Conservation (phyloP, 2,888 invertebrate species). For the Dascillus cervinus region DNA sequence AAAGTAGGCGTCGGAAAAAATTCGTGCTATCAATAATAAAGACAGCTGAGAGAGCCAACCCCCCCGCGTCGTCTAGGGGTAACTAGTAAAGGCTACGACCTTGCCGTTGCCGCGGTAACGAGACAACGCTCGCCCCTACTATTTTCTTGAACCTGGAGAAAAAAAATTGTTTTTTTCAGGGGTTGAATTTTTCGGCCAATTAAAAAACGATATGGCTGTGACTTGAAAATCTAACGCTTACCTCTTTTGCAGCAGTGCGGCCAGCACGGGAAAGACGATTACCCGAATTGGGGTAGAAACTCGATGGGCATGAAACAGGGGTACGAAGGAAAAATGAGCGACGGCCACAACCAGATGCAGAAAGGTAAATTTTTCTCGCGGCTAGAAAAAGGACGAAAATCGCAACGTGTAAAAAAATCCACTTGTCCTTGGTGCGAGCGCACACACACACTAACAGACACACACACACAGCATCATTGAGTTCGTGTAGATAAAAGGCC, state of each 20-base stretch:
- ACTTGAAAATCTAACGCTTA: neutral
- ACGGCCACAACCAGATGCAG: constrained; percentile 45
- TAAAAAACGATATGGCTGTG: neutral
- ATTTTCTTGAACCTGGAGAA: constrained; percentile 20
- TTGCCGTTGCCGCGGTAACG: constrained; percentile 40
- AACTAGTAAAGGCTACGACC: constrained; percentile 34
- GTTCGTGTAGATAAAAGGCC: constrained; percentile 9
- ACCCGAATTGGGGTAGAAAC: constrained; percentile 47
- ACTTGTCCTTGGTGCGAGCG: constrained; percentile 11
- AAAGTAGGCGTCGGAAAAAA: constrained; percentile 6
- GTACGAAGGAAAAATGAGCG: constrained; percentile 51
- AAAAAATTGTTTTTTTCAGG: constrained; percentile 17
- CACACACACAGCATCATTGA: neutral
- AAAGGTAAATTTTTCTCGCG: constrained; percentile 40
- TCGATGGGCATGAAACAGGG: constrained; percentile 47
- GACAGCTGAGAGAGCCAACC: constrained; percentile 26
- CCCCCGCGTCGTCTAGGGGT: constrained; percentile 12
- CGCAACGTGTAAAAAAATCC: too few species aligned
- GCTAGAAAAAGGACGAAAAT: neutral
- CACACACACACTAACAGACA: too few species aligned
- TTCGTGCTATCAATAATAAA: constrained; percentile 30
- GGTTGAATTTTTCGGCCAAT: constrained; percentile 9
- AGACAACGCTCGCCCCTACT: constrained; percentile 38
- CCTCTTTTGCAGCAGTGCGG: constrained; percentile 44
- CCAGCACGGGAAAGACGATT: constrained; percentile 47